These are phyloP conservation scores for Plutomurus gul DNA, from an alignment of 1,140 invertebrate genomes.

Conservation along the genomic window DNA sequence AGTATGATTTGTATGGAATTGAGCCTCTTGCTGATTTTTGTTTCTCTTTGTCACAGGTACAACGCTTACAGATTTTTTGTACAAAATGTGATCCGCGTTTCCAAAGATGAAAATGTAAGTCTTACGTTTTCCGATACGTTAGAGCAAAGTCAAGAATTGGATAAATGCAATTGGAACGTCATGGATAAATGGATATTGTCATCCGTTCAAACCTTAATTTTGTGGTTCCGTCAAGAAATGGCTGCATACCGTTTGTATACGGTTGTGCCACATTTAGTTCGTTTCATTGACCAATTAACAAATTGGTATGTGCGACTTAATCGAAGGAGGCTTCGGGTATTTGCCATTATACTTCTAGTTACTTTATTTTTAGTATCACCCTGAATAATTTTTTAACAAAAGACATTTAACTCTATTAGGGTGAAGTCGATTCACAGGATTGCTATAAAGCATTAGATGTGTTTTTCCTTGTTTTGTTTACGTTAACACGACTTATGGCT, in stretches of 20 bases:
- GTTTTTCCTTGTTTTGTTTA: constrained; percentile 83
- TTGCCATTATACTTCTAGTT: background rate
- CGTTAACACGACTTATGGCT: constrained; percentile 90
- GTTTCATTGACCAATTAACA: constrained; percentile 96
- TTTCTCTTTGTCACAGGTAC: constrained; percentile 61
- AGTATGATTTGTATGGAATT: too few relatives aligned
- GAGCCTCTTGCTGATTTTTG: too few relatives aligned
- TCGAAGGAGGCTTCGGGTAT: constrained; percentile 78
- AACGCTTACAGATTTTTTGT: constrained; percentile 96
- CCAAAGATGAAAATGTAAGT: constrained; percentile 31
- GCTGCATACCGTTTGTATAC: constrained; percentile 91
- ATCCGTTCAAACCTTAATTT: constrained; percentile 89
- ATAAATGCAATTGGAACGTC: constrained; percentile 69
- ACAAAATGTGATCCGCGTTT: constrained; percentile 74
- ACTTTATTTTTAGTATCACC: background rate
- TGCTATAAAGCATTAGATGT: constrained; percentile 84
- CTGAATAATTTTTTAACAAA: background rate
- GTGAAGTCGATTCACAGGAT: constrained; percentile 75
- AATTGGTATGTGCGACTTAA: constrained; percentile 99
- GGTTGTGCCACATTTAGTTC: constrained; percentile 88
- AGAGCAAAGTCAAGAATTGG: constrained; percentile 64
- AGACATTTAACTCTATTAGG: constrained; percentile 60
- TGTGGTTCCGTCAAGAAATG: constrained; percentile 93
- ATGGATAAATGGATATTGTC: constrained; percentile 99
- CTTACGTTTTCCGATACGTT: constrained; percentile 53